Conservation (phyloP, 2,113 vertebrate species). For the Kryptolebias marmoratus region DNA sequence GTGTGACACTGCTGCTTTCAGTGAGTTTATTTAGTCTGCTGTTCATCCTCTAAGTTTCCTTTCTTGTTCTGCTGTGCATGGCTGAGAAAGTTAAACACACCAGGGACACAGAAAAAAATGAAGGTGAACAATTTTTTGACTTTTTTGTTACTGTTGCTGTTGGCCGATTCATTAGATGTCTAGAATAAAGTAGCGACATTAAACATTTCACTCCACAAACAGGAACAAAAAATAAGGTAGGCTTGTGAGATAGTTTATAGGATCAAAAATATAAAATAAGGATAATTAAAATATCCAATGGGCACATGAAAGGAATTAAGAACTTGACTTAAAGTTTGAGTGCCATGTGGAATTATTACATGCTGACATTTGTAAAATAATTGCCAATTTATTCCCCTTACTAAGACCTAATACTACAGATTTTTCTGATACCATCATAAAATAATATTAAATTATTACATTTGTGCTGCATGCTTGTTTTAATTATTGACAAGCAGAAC, state of each 20-base stretch:
- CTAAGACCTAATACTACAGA: too few relatives aligned
- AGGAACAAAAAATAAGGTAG: too few relatives aligned
- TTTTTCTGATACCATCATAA: too few relatives aligned
- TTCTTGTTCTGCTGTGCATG: conserved; percentile 51
- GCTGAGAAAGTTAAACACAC: conserved; percentile 60
- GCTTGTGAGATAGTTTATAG: neutral
- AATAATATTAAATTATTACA: neutral
- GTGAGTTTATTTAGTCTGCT: conserved; percentile 74
- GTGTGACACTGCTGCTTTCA: conserved; percentile 51
- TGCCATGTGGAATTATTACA: neutral
- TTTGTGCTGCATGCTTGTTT: neutral
- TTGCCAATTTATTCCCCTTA: too few relatives aligned
- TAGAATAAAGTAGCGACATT: neutral
- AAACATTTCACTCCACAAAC: neutral
- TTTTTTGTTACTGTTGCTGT: neutral
- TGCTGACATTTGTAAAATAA: neutral
- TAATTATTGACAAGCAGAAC: neutral
- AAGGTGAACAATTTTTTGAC: conserved; percentile 24
- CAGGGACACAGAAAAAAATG: conserved; percentile 24
- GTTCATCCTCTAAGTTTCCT: conserved; percentile 62
- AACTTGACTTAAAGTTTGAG: neutral
- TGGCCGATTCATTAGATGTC: neutral
- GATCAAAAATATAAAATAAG: neutral
- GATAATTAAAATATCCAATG: neutral
- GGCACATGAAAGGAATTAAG: neutral